phyloP scores from a whole-genome alignment of 2,113 vertebrate species.

The Ginglymostoma cirratum region DNA sequence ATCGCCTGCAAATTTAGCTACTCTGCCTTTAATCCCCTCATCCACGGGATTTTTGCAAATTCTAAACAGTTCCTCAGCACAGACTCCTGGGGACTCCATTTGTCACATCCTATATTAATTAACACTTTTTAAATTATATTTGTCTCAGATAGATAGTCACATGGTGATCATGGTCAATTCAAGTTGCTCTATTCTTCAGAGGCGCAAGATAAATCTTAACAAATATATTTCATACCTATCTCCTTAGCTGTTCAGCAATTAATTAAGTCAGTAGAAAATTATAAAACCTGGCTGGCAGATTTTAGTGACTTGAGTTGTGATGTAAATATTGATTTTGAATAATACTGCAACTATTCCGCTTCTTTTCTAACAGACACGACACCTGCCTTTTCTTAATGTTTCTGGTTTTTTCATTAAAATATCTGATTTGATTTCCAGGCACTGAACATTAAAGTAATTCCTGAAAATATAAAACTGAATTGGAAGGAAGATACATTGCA shows the following conservation, averaged over 20 bases:
- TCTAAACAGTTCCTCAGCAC: neutral
- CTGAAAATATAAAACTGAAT: neutral
- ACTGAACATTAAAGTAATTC: conserved; percentile 5
- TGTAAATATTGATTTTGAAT: conserved; percentile 22
- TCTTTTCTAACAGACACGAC: neutral
- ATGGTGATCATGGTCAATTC: neutral
- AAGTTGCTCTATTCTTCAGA: neutral
- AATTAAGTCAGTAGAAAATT: conserved; percentile 20
- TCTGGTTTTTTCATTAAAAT: neutral
- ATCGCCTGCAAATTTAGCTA: too few relatives aligned
- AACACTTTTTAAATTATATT: neutral
- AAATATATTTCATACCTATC: neutral
- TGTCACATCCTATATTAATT: neutral
- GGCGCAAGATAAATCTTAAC: neutral
- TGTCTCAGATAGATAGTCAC: neutral
- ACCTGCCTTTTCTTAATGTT: neutral
- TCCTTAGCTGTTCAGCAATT: neutral
- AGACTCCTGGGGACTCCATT: neutral
- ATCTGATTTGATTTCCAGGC: neutral
- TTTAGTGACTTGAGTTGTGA: neutral
- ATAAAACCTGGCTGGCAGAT: neutral
- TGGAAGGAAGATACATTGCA: neutral
- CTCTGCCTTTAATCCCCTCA: too few relatives aligned
- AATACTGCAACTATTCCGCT: neutral
- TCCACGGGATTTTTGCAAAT: too few relatives aligned